A percentile compares a stretch with the other conserved stretches of the same genome.
Evolutionary conservation across 2,888 invertebrate species (phyloP).

Genomic region (Netelia melanura): DNA sequence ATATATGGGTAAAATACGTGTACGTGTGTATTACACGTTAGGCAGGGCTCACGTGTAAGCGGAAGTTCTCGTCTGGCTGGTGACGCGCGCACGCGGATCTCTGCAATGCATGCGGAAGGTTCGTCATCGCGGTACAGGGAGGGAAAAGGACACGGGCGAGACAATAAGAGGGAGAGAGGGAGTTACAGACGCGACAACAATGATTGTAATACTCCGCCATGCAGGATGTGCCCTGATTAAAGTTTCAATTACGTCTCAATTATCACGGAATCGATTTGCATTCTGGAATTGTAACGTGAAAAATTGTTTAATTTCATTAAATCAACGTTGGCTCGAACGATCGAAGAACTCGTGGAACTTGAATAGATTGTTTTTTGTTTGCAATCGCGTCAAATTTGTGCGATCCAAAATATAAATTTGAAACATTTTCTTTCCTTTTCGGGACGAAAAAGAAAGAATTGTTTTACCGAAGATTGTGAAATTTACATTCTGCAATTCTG

Average conservation of each 20-base stretch:
- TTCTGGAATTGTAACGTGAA: too few relatives aligned
- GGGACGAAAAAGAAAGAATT: too few relatives aligned
- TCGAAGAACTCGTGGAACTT: too few relatives aligned
- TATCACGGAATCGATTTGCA: not conserved
- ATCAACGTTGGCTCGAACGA: too few relatives aligned
- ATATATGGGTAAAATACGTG: constrained; percentile 4
- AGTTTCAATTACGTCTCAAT: not conserved
- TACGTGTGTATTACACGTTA: not conserved
- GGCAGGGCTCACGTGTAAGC: constrained; percentile 19
- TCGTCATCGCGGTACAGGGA: constrained; percentile 22
- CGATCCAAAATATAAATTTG: too few relatives aligned
- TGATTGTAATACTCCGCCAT: not conserved
- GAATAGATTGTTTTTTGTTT: too few relatives aligned
- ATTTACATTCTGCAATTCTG: not conserved
- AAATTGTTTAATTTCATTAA: too few relatives aligned
- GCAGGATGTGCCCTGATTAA: not conserved
- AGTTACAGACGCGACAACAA: constrained; percentile 3
- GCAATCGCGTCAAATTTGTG: too few relatives aligned
- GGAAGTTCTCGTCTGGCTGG: constrained; percentile 38
- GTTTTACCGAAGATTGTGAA: not conserved
- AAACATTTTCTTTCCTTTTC: too few relatives aligned
- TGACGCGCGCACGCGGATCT: constrained; percentile 21
- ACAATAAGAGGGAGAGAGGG: not conserved
- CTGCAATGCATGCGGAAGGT: constrained; percentile 2
- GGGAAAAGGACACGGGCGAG: not conserved